Conservation (phyloP, 2,888 invertebrate species). For the Buathra laborator region DNA sequence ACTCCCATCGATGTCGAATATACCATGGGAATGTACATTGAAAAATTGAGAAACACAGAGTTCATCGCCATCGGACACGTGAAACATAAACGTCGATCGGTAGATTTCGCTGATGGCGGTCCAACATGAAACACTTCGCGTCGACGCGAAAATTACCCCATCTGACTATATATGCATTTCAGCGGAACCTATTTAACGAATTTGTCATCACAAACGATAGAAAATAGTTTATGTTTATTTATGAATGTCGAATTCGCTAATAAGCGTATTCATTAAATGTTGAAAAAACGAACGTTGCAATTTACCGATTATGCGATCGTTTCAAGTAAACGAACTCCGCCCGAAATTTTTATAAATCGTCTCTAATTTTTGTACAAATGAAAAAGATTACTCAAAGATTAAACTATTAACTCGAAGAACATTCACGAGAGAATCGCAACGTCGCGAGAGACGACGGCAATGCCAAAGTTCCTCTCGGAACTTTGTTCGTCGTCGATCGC, state of each 20-base stretch:
- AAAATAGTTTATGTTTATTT: not conserved
- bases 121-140: not conserved
- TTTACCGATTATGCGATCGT: not conserved
- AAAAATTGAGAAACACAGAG: slow-evolving; percentile 6
- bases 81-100: slow-evolving; percentile 19
- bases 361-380: too few relatives aligned
- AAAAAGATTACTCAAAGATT: too few relatives aligned
- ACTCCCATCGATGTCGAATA: slow-evolving; percentile 25
- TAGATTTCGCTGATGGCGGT: not conserved
- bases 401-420: not conserved
- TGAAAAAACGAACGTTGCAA: not conserved
- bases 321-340: too few relatives aligned
- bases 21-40: slow-evolving; percentile 25
- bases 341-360: too few relatives aligned
- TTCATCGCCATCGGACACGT: slow-evolving; percentile 21
- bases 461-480: slow-evolving; percentile 30
- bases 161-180: not conserved
- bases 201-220: not conserved
- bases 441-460: slow-evolving; percentile 16
- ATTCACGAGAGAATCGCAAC: not conserved
- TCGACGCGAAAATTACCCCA: not conserved
- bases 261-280: not conserved
- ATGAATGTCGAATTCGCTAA: not conserved
- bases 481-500: slow-evolving; percentile 15
- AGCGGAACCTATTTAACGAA: not conserved